Percentiles rank a stretch among this genome's conserved stretches.
These are phyloP conservation scores for Conomelus anceps DNA, from an alignment of 2,888 invertebrate species.

Conservation along the genomic window DNA sequence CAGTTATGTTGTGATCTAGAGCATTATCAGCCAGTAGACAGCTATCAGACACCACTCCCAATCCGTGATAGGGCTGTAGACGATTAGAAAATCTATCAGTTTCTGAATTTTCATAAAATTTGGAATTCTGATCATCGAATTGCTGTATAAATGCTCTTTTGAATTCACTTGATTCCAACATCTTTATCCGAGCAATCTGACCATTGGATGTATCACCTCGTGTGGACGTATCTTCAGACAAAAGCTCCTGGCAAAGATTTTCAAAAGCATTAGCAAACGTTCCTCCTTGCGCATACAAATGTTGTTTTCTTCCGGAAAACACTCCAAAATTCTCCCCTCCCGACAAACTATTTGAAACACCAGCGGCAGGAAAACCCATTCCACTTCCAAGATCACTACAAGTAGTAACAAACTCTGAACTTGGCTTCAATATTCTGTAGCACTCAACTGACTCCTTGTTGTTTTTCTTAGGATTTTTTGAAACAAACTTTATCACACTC, in stretches of 20 bases:
- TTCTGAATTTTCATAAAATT: not conserved
- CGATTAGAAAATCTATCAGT: not conserved
- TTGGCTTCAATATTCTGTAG: not conserved
- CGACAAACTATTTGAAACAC: not conserved
- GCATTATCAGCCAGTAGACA: not conserved
- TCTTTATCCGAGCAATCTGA: not conserved
- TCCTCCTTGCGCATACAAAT: not conserved
- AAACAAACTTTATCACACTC: not conserved
- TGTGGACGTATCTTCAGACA: not conserved
- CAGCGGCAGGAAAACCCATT: not conserved
- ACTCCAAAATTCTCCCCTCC: not conserved
- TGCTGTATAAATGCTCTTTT: not conserved
- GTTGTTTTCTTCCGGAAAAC: not conserved
- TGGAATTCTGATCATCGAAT: not conserved
- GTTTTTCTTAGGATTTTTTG: not conserved
- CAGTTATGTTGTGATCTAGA: not conserved
- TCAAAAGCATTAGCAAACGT: not conserved
- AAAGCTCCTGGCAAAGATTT: not conserved
- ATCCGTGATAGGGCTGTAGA: not conserved
- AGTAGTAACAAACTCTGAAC: not conserved
- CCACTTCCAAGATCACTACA: not conserved
- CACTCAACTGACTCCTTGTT: not conserved
- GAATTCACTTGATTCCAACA: not conserved
- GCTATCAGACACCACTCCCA: not conserved
- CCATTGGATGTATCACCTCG: not conserved